Evolutionary conservation across 2,888 invertebrate genomes (phyloP), one percentile per base, ranked within the genome.

Genomic region (Oscheius sp.): DNA sequence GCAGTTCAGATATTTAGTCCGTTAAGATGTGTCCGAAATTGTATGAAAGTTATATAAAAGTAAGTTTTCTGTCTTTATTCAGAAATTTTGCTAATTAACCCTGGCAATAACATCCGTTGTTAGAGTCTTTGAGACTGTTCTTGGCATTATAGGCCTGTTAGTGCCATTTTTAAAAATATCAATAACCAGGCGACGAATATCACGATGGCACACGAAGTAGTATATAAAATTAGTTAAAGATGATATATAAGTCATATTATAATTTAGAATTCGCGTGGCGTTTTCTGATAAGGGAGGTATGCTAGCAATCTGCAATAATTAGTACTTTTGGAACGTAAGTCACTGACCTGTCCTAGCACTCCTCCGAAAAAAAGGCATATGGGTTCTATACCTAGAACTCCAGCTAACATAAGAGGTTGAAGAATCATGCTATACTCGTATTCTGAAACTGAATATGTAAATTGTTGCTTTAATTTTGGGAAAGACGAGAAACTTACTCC

Each of bases 321-420:
- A 14, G 14, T 36, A 9, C 14, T 14, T 14, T 36, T 36, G 14
- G 14, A 9, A 9, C 36, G 14, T 9, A 36, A 9, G 14, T 36
- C 8, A 36, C 14, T 36, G 36, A 32, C 20, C 17, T 20, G 12
- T 14, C 20, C 5, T 17, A 30, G 5, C 9, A 36, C 36, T 36
- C 36, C 36, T 36, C 8, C 36, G 14, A 54, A 1, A 20, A 32
- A 54, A 30, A 54, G 33, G 30, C 54, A 54, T n/a, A 54, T 14
- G 3, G 54, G 54, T 28, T 54, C 54, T 14, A 54, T 54, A 2
- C 32, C 33, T 9, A 54, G 17, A 6, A 54, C 33, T 8, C n/a
- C 8, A n/a, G 54, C 54, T n/a, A 54, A 54, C 32, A 32, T 32
- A 8, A 54, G 30, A 4, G 54, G 54, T 17, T 54, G 54, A 14